Conservation (phyloP, 2,888 invertebrate species). For the Eremobia ochroleuca region DNA sequence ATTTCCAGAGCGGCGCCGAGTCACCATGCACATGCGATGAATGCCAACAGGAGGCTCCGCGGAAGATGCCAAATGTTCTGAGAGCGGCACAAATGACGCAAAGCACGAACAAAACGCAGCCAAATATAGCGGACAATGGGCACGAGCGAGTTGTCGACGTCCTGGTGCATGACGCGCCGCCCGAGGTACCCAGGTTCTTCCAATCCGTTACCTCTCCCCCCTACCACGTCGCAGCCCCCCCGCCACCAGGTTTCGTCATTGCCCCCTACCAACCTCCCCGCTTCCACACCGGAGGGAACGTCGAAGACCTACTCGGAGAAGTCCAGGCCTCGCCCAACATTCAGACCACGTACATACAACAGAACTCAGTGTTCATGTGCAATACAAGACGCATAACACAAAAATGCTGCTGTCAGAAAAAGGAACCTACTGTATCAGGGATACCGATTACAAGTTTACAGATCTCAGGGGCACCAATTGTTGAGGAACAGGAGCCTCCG, state of each 20-base stretch:
- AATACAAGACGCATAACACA: conserved; percentile 86
- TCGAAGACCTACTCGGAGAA: conserved; percentile 93
- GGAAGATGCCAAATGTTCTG: conserved; percentile 71
- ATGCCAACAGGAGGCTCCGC: conserved; percentile 79
- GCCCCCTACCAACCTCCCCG: conserved; percentile 84
- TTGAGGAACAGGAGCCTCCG: conserved; percentile 74
- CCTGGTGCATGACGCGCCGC: conserved; percentile 86
- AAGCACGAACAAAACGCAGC: conserved; percentile 73
- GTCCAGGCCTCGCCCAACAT: conserved; percentile 90
- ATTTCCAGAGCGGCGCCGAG: conserved; percentile 86
- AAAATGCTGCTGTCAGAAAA: conserved; percentile 85
- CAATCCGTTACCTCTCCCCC: conserved; percentile 86
- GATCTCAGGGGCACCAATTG: conserved; percentile 56
- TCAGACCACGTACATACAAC: conserved; percentile 87
- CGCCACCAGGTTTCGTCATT: conserved; percentile 86
- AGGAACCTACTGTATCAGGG: conserved; percentile 68
- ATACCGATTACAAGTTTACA: conserved; percentile 70
- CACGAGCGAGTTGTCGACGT: conserved; percentile 86
- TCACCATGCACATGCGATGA: conserved; percentile 88
- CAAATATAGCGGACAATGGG: conserved; percentile 79
- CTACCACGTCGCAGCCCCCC: conserved; percentile 80
- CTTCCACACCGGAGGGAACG: conserved; percentile 92
- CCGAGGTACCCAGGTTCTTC: conserved; percentile 85
- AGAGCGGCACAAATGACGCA: conserved; percentile 72
- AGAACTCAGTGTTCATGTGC: conserved; percentile 89